phyloP scores from a whole-genome alignment of 2,113 vertebrate genomes.

The Pelvicachromis taeniatus region DNA sequence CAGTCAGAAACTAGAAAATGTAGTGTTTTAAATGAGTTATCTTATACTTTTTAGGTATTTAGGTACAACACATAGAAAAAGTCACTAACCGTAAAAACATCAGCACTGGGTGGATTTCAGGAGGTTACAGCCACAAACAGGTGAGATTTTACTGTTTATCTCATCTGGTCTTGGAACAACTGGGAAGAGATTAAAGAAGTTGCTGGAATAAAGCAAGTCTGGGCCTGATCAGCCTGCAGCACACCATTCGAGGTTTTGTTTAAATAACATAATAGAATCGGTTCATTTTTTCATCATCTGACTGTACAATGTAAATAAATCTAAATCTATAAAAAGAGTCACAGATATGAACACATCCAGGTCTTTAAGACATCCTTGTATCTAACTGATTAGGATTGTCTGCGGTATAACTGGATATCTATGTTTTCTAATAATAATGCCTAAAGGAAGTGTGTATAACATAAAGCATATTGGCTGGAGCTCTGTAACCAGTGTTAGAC shows the following conservation, averaged over 20 bases:
- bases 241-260: background rate
- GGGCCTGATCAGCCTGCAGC: background rate
- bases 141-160: background rate
- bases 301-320: background rate
- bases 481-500: too few relatives aligned
- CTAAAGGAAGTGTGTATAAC: too few relatives aligned
- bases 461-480: too few relatives aligned
- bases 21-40: background rate
- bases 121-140: background rate
- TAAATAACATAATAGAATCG: accelerated
- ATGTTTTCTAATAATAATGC: too few relatives aligned
- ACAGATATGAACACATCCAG: too few relatives aligned
- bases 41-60: background rate
- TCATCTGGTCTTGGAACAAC: background rate
- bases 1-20: background rate
- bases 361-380: too few relatives aligned
- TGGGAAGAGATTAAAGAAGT: background rate
- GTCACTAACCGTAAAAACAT: accelerated
- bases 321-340: too few relatives aligned
- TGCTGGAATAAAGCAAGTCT: background rate
- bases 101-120: background rate
- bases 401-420: too few relatives aligned
- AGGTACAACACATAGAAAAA: background rate
- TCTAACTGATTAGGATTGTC: too few relatives aligned
- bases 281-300: background rate